These are phyloP conservation scores for Eclectus roratus DNA, from an alignment of 2,113 vertebrate species.

Conservation along the genomic window DNA sequence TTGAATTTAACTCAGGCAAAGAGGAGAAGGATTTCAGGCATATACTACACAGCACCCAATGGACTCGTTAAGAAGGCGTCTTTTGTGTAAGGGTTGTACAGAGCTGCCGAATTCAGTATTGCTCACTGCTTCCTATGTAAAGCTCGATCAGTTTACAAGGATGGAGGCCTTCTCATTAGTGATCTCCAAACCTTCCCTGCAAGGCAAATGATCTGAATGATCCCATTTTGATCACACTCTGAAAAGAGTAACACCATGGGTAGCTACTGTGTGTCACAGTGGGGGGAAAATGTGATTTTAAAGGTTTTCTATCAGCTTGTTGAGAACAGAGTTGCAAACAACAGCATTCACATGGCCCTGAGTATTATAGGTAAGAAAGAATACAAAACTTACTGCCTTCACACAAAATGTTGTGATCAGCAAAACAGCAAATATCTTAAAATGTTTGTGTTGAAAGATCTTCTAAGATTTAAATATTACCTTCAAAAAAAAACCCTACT, in stretches of 20 bases:
- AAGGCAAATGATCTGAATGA: not conserved
- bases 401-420: not conserved
- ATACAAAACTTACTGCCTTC: not conserved
- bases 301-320: not conserved
- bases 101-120: not conserved
- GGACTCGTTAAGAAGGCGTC: not conserved
- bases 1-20: not conserved
- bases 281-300: not conserved
- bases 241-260: not conserved
- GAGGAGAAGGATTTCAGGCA: not conserved
- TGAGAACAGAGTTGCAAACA: not conserved
- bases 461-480: not conserved
- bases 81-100: not conserved
- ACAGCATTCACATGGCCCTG: not conserved
- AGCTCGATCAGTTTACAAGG: not conserved
- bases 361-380: not conserved
- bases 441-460: not conserved
- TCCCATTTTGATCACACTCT: not conserved
- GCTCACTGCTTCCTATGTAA: not conserved
- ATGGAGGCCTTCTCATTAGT: not conserved
- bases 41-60: not conserved
- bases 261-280: not conserved
- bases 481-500: not conserved
- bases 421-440: not conserved
- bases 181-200: not conserved